A percentile compares a stretch with the other conserved stretches of the same genome.
Conservation (phyloP, 30 jellyfish, hydroid and myxozoan genomes). For the Chrysaora quinquecirrha region DNA sequence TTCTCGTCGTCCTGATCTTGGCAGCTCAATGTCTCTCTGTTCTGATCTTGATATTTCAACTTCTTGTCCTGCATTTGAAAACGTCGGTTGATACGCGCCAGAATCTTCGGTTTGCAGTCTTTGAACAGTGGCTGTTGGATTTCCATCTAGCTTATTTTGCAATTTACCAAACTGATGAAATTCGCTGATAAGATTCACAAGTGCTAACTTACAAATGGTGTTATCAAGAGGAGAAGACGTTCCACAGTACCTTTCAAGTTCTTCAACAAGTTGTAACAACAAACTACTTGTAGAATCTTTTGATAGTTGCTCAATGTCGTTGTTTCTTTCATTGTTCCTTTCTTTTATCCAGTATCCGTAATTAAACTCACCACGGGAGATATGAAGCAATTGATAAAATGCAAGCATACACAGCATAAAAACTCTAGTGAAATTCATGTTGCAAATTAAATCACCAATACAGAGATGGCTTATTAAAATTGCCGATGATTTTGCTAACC, state of each 20-base stretch:
- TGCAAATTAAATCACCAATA: background rate
- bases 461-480: background rate
- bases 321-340: background rate
- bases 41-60: background rate
- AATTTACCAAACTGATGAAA: constrained; percentile 4
- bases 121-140: too few relatives aligned
- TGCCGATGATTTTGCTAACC: background rate
- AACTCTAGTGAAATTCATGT: background rate
- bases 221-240: constrained; percentile 34
- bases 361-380: too few relatives aligned
- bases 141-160: background rate
- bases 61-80: constrained; percentile 12
- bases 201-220: constrained; percentile 34
- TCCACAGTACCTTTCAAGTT: constrained; percentile 58
- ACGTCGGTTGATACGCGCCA: too few relatives aligned
- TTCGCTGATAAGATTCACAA: constrained; percentile 24
- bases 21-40: background rate
- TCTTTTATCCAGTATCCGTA: too few relatives aligned
- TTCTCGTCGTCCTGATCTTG: constrained; percentile 15
- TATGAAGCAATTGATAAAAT: too few relatives aligned
- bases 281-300: constrained; percentile 36
- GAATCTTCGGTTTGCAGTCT: too few relatives aligned
- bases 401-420: too few relatives aligned
- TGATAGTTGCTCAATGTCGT: background rate
- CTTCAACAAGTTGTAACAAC: constrained; percentile 27